Percentiles rank a stretch among this genome's conserved stretches.
Evolutionary conservation across 2,113 vertebrate species (phyloP).

Genomic region (Sminthopsis crassicaudata): DNA sequence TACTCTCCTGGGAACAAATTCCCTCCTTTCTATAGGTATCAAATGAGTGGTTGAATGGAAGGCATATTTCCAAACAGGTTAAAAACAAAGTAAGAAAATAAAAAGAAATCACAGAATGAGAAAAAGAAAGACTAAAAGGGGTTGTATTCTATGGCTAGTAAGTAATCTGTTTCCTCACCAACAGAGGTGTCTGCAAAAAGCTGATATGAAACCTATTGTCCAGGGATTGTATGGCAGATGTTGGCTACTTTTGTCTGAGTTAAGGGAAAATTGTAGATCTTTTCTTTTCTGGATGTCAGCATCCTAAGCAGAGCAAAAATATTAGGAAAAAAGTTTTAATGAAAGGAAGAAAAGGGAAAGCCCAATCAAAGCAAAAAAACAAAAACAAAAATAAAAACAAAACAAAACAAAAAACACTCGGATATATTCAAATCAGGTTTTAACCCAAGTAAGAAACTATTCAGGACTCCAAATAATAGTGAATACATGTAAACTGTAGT

Average conservation of each 20-base stretch:
- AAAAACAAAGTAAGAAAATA: not conserved
- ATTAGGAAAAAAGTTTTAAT: constrained; percentile 27
- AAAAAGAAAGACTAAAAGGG: not conserved
- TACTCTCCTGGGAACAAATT: not conserved
- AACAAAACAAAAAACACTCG: not conserved
- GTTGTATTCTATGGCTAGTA: not conserved
- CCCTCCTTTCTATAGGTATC: not conserved
- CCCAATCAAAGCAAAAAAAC: too few relatives aligned
- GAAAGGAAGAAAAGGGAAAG: not conserved
- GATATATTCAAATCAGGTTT: constrained; percentile 49
- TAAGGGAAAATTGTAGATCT: not conserved
- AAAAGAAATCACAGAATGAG: not conserved
- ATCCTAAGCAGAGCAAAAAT: constrained; percentile 43
- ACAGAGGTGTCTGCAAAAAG: not conserved
- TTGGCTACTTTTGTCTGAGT: constrained; percentile 32
- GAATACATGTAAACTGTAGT: constrained; percentile 41
- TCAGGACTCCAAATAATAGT: constrained; percentile 26
- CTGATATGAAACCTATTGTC: constrained; percentile 12
- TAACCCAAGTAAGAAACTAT: constrained; percentile 34
- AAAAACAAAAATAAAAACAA: too few relatives aligned
- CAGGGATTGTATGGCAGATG: not conserved
- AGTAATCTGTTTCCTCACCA: not conserved
- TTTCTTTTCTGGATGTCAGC: not conserved
- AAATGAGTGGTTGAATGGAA: constrained; percentile 1
- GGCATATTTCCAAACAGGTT: constrained; percentile 29